These are phyloP conservation scores for Rotaria magnacalcarata DNA, from an alignment of 2,888 invertebrate species.

Conservation along the genomic window DNA sequence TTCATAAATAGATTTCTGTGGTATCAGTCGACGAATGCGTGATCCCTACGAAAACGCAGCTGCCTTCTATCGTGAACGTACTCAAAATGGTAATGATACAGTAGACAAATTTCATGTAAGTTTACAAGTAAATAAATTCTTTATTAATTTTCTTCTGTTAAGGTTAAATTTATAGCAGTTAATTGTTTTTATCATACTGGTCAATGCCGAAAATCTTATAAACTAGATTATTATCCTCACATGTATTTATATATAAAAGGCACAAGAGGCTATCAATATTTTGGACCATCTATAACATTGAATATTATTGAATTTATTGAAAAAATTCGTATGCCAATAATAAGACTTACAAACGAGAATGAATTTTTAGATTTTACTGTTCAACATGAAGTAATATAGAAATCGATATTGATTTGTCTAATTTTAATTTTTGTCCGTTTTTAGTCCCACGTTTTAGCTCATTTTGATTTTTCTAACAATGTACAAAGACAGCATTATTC, in stretches of 20 bases:
- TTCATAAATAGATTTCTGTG: background rate
- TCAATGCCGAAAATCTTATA: slow-evolving; percentile 14
- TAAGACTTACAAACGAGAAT: background rate
- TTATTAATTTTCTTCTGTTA: background rate
- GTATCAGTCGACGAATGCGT: slow-evolving; percentile 27
- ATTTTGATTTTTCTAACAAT: slow-evolving; percentile 24
- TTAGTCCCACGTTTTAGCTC: background rate
- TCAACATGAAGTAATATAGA: background rate
- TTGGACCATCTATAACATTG: background rate
- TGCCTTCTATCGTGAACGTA: background rate
- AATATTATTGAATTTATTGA: slow-evolving; percentile 14
- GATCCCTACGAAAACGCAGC: slow-evolving; percentile 8
- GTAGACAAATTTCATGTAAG: slow-evolving; percentile 27
- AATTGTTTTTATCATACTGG: slow-evolving; percentile 4
- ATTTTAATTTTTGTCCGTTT: background rate
- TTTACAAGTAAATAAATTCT: background rate
- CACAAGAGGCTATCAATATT: slow-evolving; percentile 11
- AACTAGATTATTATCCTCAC: background rate
- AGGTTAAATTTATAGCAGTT: slow-evolving; percentile 13
- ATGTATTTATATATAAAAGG: background rate
- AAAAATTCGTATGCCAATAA: background rate
- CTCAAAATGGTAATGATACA: background rate
- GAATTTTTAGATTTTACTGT: slow-evolving; percentile 11
- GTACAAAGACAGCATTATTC: background rate
- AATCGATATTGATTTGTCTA: background rate